phyloP scores from a whole-genome alignment of 2,797 vertebrate species.

The Gorsachius magnificus region DNA sequence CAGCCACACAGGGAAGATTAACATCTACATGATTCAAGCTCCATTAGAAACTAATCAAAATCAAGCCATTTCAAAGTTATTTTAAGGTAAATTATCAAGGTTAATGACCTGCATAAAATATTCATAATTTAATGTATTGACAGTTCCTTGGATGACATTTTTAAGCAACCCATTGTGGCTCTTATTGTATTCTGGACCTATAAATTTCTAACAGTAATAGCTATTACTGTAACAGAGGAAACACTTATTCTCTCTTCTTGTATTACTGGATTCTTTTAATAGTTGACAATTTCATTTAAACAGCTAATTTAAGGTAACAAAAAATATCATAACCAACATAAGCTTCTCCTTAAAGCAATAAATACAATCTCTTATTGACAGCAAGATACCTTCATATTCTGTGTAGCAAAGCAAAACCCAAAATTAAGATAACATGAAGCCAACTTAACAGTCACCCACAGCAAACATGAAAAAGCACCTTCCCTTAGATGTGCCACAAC shows the following conservation, averaged over 20 bases:
- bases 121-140: slow-evolving; percentile 25
- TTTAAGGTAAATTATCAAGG: slow-evolving; percentile 46
- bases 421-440: background rate
- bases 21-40: background rate
- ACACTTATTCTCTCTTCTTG: background rate
- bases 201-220: background rate
- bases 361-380: background rate
- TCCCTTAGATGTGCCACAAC: background rate
- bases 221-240: background rate
- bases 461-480: background rate
- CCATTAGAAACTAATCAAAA: slow-evolving; percentile 41
- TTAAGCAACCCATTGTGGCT: background rate
- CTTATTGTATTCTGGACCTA: background rate
- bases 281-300: background rate
- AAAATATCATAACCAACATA: background rate
- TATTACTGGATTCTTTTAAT: background rate
- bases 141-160: background rate
- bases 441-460: background rate
- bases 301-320: background rate
- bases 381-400: background rate
- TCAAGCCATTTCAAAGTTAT: slow-evolving; percentile 32
- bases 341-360: background rate
- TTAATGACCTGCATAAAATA: slow-evolving; percentile 50
- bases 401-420: background rate
- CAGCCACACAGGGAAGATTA: background rate